These are phyloP conservation scores for Crax fasciolata DNA, from an alignment of 2,797 vertebrate genomes.

Conservation along the genomic window DNA sequence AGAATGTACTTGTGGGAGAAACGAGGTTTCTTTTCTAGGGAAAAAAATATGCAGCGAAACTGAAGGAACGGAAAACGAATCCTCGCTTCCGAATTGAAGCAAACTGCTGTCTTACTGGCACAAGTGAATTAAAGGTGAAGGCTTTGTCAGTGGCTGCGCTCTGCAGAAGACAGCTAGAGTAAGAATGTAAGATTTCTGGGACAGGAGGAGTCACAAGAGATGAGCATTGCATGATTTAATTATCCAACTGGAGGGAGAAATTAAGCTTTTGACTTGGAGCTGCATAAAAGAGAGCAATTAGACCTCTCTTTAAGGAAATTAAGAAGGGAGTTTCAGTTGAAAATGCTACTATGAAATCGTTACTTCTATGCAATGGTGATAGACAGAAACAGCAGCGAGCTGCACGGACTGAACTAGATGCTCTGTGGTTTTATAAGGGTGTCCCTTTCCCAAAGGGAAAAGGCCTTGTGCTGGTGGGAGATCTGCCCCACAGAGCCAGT, in stretches of 20 bases:
- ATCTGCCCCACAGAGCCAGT: background rate
- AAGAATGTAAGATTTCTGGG: constrained; percentile 34
- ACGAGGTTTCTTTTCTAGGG: constrained; percentile 32
- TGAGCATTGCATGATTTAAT: constrained; percentile 34
- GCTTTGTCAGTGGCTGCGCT: constrained; percentile 54
- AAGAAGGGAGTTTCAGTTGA: constrained; percentile 34
- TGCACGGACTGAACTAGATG: background rate
- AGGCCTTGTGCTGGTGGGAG: background rate
- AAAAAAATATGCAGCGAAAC: background rate
- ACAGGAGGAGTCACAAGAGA: constrained; percentile 47
- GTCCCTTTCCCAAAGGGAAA: background rate
- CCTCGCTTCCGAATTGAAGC: background rate
- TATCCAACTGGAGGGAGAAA: constrained; percentile 54
- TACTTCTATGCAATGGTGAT: background rate
- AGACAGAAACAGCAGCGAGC: background rate
- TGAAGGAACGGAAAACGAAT: constrained; percentile 17
- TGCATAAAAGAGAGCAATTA: constrained; percentile 60
- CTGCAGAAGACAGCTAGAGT: constrained; percentile 43
- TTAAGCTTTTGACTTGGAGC: constrained; percentile 53
- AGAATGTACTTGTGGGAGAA: constrained; percentile 18
- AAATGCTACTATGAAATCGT: constrained; percentile 23
- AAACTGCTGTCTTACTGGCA: constrained; percentile 43
- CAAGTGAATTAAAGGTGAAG: constrained; percentile 26
- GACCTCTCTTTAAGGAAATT: constrained; percentile 55
- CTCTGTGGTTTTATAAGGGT: background rate